Base-by-base conservation (phyloP, 1,140 invertebrate genomes). In the Coptotermes formosanus region DNA sequence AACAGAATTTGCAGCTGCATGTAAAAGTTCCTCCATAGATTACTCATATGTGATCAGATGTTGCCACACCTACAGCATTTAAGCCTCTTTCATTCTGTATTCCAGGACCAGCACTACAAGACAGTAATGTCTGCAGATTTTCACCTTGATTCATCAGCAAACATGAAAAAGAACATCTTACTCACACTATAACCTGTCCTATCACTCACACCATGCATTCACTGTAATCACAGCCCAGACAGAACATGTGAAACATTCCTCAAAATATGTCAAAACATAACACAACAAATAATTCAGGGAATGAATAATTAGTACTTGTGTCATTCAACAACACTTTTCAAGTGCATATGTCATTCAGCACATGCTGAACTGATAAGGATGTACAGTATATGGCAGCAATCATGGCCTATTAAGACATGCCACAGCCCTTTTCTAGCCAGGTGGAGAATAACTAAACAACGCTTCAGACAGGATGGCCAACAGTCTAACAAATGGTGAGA, bases 21-120 rank as follows among this genome's bases (percentile, higher is more conserved):
- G 91, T 52, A 95, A 90, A 45, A 95, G 89, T 89, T 94, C 94
- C 88, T 94, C 93, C 92, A 88, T 92, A 95, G 83, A 94, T 93
- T 85, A 91, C 91, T 82, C 91, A 90, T 87, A 94, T 93, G 85
- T 91, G 90, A 32, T 93, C 91, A 85, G 90, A 91, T 1, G 91
- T 88, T 59, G 92, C 91, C 16, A 94, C 88, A 87, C 94, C 92
- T 82, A 94, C 90, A 23, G 94, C 91, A 87, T 93, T 93, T 86
- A 92, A 91, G 14, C 93, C 93, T 82, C 92, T 90, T 64, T 89
- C 90, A 90, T 94, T 94, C 86, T 92, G 91, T 52, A 94, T 88
- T 44, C 92, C 91, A 45, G 94, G 93, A 90, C 94, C 92, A 81
- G 94, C 93, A 44, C 94, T 94, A 84, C 91, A 92, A 44, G 92